Evolutionary conservation across 2,888 invertebrate genomes (phyloP).

Genomic region (Leucoma salicis): DNA sequence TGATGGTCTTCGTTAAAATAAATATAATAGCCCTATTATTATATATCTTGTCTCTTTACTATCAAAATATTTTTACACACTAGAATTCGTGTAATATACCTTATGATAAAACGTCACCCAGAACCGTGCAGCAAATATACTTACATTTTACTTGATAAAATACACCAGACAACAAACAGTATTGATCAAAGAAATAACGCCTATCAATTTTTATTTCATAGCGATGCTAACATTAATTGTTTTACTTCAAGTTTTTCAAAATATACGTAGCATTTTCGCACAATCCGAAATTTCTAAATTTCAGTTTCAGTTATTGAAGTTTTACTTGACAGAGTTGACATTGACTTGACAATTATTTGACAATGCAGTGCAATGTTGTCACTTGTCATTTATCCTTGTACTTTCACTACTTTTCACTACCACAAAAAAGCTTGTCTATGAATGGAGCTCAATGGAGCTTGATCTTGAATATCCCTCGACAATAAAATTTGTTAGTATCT

Average conservation of each 20-base stretch:
- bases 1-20: too few species aligned
- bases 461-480: too few species aligned
- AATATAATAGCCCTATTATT: too few species aligned
- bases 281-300: too few species aligned
- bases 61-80: too few species aligned
- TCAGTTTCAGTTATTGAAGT: too few species aligned
- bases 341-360: constrained; percentile 15
- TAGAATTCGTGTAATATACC: constrained; percentile 26
- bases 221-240: constrained; percentile 9
- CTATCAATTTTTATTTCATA: constrained; percentile 27
- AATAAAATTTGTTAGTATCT: too few species aligned
- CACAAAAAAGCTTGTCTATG: too few species aligned
- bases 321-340: constrained; percentile 16
- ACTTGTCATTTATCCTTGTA: background rate
- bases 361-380: constrained; percentile 3
- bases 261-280: constrained; percentile 16
- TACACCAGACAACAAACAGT: background rate
- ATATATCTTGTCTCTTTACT: too few species aligned
- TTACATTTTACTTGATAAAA: constrained; percentile 32
- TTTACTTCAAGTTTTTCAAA: constrained; percentile 15
- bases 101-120: constrained; percentile 52
- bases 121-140: constrained; percentile 21
- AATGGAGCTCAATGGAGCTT: too few species aligned
- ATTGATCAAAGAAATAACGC: constrained; percentile 13
- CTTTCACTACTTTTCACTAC: too few species aligned